Evolutionary conservation across 2,797 vertebrate species (phyloP), one percentile per base, ranked within the genome.

Genomic region (Myripristis jacobus): DNA sequence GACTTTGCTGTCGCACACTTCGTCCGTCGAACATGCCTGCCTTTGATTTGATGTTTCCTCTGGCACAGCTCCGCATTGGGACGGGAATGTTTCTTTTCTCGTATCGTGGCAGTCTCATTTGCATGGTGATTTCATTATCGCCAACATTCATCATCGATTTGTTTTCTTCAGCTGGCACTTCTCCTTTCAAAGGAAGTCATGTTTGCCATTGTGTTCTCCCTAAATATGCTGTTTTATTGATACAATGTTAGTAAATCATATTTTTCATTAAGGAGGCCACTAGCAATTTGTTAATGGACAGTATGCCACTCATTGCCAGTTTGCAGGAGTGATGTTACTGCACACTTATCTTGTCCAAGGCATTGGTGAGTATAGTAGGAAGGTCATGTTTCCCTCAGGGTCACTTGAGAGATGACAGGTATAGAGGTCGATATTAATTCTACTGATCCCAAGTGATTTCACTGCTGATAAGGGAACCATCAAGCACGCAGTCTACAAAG

Each of bases 181-280:
- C 62, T 57, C 63, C 62, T 21, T 44, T 65, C 56, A 50, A 80
- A 75, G 50, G 73, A 62, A 63, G 73, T 64, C 56, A 56, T 15
- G 21, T 57, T 53, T 57, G 66, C 62, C 66, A 1, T 79, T 83
- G 52, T 70, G 56, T 77, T 67, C 66, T 74, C 44, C 46, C 74
- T 61, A 70, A 66, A 31, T 86, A 68, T 54, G 21, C 63, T 75
- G 84, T 85, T 89, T 85, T 89, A 88, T 87, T 81, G 75, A 79
- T 62, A 54, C 25, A 21, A 48, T 47, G 56, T 54, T 62, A 61
- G 71, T 5, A 58, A 51, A 80, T 82, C 19, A 4, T 73, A 74
- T 85, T 68, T 72, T 72, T 88, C 84, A 83, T 88, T 79, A 81
- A 81, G 65, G 58, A 67, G 34, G 56, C 67, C 73, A 15, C 70